Base-by-base conservation (phyloP, 2,888 invertebrate genomes). In the Acleris holmiana region DNA sequence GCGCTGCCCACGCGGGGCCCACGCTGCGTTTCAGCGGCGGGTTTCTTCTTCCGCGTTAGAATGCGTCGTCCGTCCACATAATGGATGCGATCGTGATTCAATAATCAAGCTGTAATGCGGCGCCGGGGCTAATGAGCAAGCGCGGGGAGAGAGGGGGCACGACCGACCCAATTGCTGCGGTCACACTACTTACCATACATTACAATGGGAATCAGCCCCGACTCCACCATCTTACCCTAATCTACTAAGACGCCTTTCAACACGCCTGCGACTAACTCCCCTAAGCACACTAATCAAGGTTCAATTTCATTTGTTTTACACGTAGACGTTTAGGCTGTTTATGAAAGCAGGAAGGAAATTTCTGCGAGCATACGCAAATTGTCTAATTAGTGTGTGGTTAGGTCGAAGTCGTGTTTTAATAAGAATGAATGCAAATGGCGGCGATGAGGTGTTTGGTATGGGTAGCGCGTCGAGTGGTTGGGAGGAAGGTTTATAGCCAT, bases 111-210 rank as follows among this genome's bases (percentile, higher is more conserved):
- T 68, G 71, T 68, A 79, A 81, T 81, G 84, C 83, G 77, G 79
- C 80, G 81, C 80, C 71, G 77, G 73, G 73, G 74, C 84, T 88
- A 88, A 89, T 88, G 82, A 83, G 74, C 71, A 82, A 76, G 82
- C 83, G 80, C 78, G 74, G 49, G 79, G 73, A 75, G 62, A 76
- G 76, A 83, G 82, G 83, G 84, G 82, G 82, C 73, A 75, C 75
- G 77, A 73, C 75, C 76, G 76, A 80, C 82, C 86, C 89, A 89
- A 89, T 89, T 84, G 86, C 80, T 76, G 88, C 85, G 89, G 89
- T 86, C 82, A 76, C 83, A 61, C 74, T 78, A 80, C 76, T 91
- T 89, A 84, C 79, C 91, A 91, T 91, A 88, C 85, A 90, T 91
- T 90, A 88, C 85, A 85, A 90, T 88, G 84, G 76, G 73, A 84